phyloP scores from a whole-genome alignment of 2,113 vertebrate genomes.

The Anolis sagrei region DNA sequence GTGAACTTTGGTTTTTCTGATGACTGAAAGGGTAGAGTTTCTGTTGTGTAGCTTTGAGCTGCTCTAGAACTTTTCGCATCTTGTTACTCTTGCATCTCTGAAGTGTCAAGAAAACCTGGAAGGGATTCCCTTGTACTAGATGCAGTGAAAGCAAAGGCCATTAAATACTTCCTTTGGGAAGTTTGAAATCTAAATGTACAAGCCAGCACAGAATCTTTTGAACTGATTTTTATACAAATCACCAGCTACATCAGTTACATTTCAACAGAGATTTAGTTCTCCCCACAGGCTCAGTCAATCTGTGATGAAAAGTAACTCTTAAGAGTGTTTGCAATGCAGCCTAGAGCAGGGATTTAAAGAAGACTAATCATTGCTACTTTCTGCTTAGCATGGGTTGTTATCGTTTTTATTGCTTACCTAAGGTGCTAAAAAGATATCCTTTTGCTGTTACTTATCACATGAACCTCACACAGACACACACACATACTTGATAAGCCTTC shows the following conservation, averaged over 20 bases:
- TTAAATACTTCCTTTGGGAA: background rate
- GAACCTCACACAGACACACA: background rate
- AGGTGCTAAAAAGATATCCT: background rate
- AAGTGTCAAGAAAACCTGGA: background rate
- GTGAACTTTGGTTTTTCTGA: background rate
- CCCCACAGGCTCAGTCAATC: background rate
- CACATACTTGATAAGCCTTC: background rate
- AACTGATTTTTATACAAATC: slow-evolving; percentile 8
- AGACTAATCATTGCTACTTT: slow-evolving; percentile 3
- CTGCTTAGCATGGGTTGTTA: background rate
- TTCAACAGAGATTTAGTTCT: background rate
- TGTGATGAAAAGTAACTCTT: slow-evolving; percentile 6
- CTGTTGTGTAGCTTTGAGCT: background rate
- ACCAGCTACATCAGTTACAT: background rate
- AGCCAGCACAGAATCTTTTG: background rate
- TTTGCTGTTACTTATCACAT: background rate
- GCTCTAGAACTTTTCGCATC: background rate
- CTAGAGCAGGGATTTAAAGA: background rate
- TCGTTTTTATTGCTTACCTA: background rate
- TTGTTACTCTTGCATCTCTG: background rate
- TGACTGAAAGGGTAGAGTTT: background rate
- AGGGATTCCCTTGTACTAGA: background rate
- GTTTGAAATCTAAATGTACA: background rate
- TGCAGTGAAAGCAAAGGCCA: background rate
- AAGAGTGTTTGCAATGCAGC: background rate